These are phyloP conservation scores for Nebria brevicollis DNA, from an alignment of 2,888 invertebrate species.

Conservation along the genomic window DNA sequence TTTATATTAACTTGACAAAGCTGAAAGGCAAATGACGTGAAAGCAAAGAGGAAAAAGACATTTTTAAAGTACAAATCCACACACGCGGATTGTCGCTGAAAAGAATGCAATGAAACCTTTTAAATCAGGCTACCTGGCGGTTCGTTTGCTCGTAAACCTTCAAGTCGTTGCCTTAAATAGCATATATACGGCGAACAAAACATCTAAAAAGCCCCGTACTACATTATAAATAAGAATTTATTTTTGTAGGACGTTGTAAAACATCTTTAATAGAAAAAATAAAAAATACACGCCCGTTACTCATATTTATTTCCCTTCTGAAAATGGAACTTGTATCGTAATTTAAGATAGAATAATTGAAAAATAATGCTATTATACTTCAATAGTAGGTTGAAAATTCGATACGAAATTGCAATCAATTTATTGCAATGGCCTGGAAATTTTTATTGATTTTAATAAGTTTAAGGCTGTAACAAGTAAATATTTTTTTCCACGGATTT, in stretches of 20 bases:
- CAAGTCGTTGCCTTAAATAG: not conserved
- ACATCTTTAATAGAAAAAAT: not conserved
- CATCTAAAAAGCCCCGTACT: not conserved
- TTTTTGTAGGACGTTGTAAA: not conserved
- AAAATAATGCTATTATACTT: not conserved
- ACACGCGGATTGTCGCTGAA: not conserved
- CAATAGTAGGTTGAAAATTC: not conserved
- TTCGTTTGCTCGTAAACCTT: not conserved
- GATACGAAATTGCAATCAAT: conserved; percentile 1
- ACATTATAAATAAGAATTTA: conserved; percentile 1
- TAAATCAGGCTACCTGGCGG: not conserved
- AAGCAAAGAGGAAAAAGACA: not conserved
- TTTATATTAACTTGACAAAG: conserved; percentile 1
- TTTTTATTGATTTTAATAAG: not conserved
- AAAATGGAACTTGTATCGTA: not conserved
- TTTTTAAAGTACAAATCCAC: conserved; percentile 1
- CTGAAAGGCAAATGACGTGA: not conserved
- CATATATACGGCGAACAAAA: conserved; percentile 1
- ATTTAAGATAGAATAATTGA: not conserved
- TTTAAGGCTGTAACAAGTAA: not conserved
- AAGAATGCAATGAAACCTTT: not conserved
- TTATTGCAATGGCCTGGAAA: not conserved
- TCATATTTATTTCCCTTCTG: not conserved
- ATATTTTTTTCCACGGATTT: not conserved
- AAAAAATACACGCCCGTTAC: not conserved